Evolutionary conservation across 2,888 invertebrate genomes (phyloP), one percentile per base, ranked within the genome.

Genomic region (Philopedon plagiatum): DNA sequence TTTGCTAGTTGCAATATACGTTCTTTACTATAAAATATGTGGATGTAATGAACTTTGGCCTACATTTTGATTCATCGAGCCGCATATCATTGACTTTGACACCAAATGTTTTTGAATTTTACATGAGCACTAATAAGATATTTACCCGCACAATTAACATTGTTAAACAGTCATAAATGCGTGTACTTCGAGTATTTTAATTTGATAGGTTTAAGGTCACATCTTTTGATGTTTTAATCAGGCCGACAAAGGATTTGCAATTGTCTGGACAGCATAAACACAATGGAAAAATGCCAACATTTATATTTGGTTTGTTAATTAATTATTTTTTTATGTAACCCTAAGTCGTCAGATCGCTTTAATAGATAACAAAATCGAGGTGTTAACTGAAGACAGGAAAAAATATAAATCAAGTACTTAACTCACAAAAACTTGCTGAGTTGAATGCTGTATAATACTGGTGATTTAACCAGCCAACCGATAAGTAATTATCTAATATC

Each of bases 61-160:
- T 18, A 61, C 46, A 61, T 61, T 46, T 61, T 61, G 61, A 61
- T 61, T 46, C 21, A 46, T 46, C 46, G 29, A 61, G 32, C 46
- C 19, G 61, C 46, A 61, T 61, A 44, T 61, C 61, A 61, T 61
- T 61, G 46, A 61, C 61, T 61, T 61, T 61, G 61, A 44, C 61
- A 61, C 44, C 29, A 32, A 61, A 61, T 61, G 44, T 29, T 60
- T 60, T 60, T 46, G 58, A 58, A 41, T 58, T 39, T 39, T 39
- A 58, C 39, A 58, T 41, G 58, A 58, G 41, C 58, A 15, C 58
- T 41, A 58, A 58, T 58, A 58, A 58, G 58, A 58, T 15, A 32
- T 32, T 61, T 29, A 11, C 8, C 26, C 21, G 46, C 32, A 26
- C 44, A 61, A 61, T 61, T 61, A 61, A 61, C 61, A 61, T 61